These are phyloP conservation scores for Omphaloscelis lunosa DNA, from an alignment of 2,888 invertebrate species.

Conservation along the genomic window DNA sequence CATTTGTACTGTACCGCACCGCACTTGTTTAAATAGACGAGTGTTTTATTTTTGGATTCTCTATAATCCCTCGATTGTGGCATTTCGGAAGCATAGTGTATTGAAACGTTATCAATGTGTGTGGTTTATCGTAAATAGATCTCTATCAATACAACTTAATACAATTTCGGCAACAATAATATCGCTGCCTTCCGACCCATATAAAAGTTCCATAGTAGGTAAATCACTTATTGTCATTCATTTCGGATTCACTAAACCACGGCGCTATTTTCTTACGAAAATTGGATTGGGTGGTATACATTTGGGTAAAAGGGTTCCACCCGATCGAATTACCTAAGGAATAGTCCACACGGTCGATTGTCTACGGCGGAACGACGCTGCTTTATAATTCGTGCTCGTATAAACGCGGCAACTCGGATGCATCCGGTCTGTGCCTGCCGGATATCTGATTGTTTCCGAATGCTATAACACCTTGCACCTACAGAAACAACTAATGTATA, in stretches of 20 bases:
- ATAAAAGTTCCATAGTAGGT: conserved; percentile 21
- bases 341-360: conserved; percentile 26
- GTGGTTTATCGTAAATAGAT: conserved; percentile 7
- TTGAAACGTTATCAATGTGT: conserved; percentile 22
- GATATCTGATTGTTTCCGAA: conserved; percentile 69
- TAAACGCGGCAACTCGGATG: conserved; percentile 46
- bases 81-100: conserved; percentile 28
- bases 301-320: conserved; percentile 50
- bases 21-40: neutral
- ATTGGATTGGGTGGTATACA: conserved; percentile 47
- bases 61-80: neutral
- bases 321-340: conserved; percentile 52
- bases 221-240: conserved; percentile 44
- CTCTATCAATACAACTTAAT: conserved; percentile 10
- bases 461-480: conserved; percentile 54
- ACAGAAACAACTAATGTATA: conserved; percentile 9
- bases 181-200: neutral
- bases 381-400: conserved; percentile 27
- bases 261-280: conserved; percentile 50
- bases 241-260: conserved; percentile 53
- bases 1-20: conserved; percentile 5
- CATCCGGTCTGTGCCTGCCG: conserved; percentile 69
- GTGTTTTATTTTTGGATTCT: conserved; percentile 24
- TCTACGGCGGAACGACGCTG: conserved; percentile 13
- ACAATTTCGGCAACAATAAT: conserved; percentile 9